Conservation (phyloP, 2,113 vertebrate species). For the Tragelaphus buxtoni region DNA sequence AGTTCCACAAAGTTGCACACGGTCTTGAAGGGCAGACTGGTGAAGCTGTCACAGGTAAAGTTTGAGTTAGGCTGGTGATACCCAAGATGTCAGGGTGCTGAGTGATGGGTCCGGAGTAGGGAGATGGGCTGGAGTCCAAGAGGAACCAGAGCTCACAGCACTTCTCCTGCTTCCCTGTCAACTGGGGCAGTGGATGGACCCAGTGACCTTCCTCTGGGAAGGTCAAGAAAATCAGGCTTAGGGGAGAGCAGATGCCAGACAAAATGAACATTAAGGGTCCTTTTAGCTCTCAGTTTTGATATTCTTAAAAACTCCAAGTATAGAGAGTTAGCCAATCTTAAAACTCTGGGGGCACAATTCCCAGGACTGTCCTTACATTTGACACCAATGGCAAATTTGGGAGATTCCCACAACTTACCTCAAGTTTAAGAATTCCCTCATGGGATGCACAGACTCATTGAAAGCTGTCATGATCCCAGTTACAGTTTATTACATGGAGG, state of each 20-base stretch:
- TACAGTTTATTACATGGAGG: too few species aligned
- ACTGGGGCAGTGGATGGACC: not conserved
- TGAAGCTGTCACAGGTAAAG: not conserved
- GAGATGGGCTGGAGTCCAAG: not conserved
- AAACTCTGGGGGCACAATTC: not conserved
- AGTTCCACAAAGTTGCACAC: not conserved
- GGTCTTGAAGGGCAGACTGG: accelerated
- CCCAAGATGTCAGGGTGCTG: not conserved
- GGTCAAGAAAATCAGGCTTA: not conserved
- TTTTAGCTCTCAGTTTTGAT: not conserved
- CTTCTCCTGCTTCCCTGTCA: not conserved
- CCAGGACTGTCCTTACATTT: not conserved
- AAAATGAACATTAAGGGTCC: not conserved
- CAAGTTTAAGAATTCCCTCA: not conserved
- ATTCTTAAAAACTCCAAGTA: not conserved
- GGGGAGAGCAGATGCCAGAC: not conserved
- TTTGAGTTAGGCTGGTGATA: not conserved
- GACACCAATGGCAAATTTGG: not conserved
- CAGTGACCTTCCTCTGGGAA: not conserved
- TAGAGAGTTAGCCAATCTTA: not conserved
- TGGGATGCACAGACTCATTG: not conserved
- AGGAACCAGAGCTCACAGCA: too few species aligned
- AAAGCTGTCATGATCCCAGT: too few species aligned
- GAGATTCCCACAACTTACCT: not conserved
- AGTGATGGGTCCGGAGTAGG: not conserved